Conservation (phyloP, 2,113 vertebrate genomes). For the Isichthys henryi region DNA sequence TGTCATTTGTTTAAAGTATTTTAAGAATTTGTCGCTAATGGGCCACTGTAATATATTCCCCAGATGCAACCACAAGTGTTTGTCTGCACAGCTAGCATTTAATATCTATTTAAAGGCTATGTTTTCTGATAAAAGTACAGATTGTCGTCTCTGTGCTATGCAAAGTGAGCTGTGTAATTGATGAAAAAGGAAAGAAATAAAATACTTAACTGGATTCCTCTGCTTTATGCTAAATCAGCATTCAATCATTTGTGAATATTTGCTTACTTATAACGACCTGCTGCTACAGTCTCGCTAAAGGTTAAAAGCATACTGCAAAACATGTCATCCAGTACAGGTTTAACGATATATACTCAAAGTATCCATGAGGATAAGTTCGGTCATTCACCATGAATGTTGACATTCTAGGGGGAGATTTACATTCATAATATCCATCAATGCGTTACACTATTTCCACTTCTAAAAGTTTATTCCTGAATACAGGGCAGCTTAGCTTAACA, state of each 20-base stretch:
- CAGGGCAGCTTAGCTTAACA: background rate
- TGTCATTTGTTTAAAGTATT: background rate
- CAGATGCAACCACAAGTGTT: conserved; percentile 40
- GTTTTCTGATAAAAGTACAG: conserved; percentile 32
- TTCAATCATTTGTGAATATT: conserved; percentile 32
- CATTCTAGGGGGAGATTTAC: background rate
- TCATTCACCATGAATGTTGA: background rate
- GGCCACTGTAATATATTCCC: background rate
- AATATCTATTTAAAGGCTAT: conserved; percentile 16
- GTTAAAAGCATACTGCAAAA: background rate
- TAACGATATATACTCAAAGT: background rate
- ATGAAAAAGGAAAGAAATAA: conserved; percentile 34
- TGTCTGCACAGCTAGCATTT: conserved; percentile 29
- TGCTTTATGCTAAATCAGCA: conserved; percentile 33
- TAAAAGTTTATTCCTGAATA: background rate
- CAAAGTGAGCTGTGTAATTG: conserved; percentile 45
- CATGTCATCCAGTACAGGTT: background rate
- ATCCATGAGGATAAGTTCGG: background rate
- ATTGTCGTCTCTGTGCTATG: conserved; percentile 46
- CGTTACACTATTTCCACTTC: background rate
- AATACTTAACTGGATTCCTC: conserved; percentile 19
- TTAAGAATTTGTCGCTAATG: background rate
- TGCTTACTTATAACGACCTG: background rate
- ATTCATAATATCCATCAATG: background rate
- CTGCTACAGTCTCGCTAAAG: background rate